These are phyloP conservation scores for Gopherus evgoodei DNA, from an alignment of 2,113 vertebrate species.

Conservation along the genomic window DNA sequence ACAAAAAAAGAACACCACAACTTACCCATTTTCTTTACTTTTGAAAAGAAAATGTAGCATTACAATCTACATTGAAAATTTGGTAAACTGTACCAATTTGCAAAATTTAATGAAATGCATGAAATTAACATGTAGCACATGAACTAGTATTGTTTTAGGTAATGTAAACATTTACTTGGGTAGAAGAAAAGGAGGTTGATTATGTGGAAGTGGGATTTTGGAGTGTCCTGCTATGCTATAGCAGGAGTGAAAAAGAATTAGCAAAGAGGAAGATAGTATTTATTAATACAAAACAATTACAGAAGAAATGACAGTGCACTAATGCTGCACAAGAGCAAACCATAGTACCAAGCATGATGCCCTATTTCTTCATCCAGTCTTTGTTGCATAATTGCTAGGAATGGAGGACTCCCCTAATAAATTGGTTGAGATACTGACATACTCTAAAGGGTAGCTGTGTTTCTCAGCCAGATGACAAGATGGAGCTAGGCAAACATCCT, in stretches of 20 bases:
- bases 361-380: background rate
- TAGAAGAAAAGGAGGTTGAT: too few relatives aligned
- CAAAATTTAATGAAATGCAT: background rate
- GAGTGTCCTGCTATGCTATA: background rate
- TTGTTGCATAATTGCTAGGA: background rate
- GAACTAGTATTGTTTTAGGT: too few relatives aligned
- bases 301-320: background rate
- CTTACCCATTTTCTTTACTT: rapidly evolving
- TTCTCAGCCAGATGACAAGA: rapidly evolving
- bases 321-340: background rate
- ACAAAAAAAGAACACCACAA: too few relatives aligned
- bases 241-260: background rate
- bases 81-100: background rate
- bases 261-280: background rate
- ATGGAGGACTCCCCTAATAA: rapidly evolving
- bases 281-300: background rate
- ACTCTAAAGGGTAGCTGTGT: background rate
- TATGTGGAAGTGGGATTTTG: background rate
- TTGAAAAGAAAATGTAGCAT: background rate
- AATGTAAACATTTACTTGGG: background rate
- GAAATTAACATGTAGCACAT: background rate
- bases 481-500: rapidly evolving
- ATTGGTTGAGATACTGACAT: background rate
- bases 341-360: background rate
- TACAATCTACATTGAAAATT: background rate